Percentiles rank a stretch among this genome's conserved stretches.
Evolutionary conservation across 2,113 vertebrate species (phyloP).

Genomic region (Gorsachius goisagi): DNA sequence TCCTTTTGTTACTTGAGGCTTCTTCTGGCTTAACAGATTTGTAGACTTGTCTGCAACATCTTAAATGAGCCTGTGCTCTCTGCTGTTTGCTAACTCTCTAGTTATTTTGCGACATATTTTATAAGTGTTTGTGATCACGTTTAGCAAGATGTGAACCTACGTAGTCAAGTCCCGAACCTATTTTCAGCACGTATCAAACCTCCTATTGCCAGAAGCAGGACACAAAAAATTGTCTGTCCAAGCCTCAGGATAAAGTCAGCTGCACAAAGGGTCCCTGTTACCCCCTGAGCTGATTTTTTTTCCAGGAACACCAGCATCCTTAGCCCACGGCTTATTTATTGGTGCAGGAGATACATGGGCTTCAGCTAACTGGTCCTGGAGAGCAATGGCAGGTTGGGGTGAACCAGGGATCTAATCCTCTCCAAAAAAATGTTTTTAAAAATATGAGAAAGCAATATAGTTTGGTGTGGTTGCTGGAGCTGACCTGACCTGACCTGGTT

Average conservation of each 20-base stretch:
- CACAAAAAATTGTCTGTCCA: neutral
- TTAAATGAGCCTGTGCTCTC: neutral
- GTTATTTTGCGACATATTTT: neutral
- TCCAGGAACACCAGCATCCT: neutral
- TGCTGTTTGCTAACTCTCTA: neutral
- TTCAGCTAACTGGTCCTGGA: neutral
- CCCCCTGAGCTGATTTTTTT: neutral
- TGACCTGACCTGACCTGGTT: neutral
- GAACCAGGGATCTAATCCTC: neutral
- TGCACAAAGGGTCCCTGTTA: neutral
- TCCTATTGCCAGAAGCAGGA: neutral
- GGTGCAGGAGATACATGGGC: neutral
- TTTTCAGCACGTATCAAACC: neutral
- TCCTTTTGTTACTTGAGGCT: neutral
- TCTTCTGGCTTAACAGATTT: neutral
- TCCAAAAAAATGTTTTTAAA: neutral
- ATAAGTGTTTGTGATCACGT: neutral
- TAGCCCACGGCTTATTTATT: fast-evolving
- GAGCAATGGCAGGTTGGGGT: neutral
- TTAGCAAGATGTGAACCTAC: neutral
- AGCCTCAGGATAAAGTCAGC: neutral
- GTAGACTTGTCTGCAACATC: neutral
- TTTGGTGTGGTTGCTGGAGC: neutral
- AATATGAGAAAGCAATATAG: fast-evolving
- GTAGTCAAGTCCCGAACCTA: neutral